phyloP scores from a whole-genome alignment of 1,140 invertebrate species.

The Asobara japonica region DNA sequence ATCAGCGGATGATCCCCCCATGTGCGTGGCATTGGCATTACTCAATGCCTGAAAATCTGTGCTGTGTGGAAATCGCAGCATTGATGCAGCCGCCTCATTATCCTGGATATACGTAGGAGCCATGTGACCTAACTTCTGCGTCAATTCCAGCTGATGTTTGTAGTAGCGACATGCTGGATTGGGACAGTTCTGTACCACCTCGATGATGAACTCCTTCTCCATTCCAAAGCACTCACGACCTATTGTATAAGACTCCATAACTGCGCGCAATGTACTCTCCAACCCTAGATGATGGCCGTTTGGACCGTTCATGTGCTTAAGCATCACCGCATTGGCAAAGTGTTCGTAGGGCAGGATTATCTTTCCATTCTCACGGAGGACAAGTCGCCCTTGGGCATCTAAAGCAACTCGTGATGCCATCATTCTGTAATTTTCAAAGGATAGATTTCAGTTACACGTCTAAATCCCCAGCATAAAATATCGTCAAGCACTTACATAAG shows the following conservation, averaged over 20 bases:
- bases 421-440: slow-evolving; percentile 71
- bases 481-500: too few species aligned
- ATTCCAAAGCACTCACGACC: slow-evolving; percentile 87
- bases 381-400: slow-evolving; percentile 83
- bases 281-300: slow-evolving; percentile 83
- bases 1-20: slow-evolving; percentile 55
- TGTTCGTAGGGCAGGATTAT: slow-evolving; percentile 88
- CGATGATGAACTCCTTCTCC: slow-evolving; percentile 89
- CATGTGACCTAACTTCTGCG: slow-evolving; percentile 65
- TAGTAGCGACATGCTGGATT: slow-evolving; percentile 87
- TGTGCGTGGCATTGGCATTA: slow-evolving; percentile 51
- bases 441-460: not conserved
- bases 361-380: slow-evolving; percentile 85
- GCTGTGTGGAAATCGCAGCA: slow-evolving; percentile 58
- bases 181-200: slow-evolving; percentile 87
- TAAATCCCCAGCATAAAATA: not conserved
- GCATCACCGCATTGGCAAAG: slow-evolving; percentile 88
- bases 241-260: slow-evolving; percentile 87
- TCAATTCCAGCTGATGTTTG: slow-evolving; percentile 83
- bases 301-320: slow-evolving; percentile 88
- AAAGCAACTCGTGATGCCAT: slow-evolving; percentile 83
- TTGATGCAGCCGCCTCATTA: slow-evolving; percentile 57
- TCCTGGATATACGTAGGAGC: slow-evolving; percentile 61
- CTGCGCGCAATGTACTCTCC: slow-evolving; percentile 82
- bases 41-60: slow-evolving; percentile 58